phyloP scores from a whole-genome alignment of 1,140 invertebrate species.

The Eriosoma lanigerum region DNA sequence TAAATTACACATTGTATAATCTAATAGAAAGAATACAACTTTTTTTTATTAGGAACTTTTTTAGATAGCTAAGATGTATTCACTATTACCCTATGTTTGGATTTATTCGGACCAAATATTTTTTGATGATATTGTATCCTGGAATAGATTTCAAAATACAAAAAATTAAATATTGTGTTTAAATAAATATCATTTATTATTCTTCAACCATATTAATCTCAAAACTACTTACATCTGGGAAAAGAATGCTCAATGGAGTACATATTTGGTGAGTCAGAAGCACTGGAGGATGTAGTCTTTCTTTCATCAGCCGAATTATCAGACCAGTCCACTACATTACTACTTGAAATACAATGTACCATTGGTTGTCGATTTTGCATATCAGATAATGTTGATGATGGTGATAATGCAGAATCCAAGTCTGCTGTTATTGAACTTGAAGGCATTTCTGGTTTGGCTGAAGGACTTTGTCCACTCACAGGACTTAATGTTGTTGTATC shows the following conservation, averaged over 20 bases:
- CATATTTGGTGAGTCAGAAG: conserved; percentile 45
- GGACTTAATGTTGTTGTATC: conserved; percentile 82
- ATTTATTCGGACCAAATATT: not conserved
- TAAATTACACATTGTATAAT: not conserved
- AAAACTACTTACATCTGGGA: conserved; percentile 35
- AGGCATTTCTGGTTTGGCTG: conserved; percentile 59
- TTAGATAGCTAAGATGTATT: not conserved
- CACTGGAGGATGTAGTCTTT: conserved; percentile 22
- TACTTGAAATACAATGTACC: conserved; percentile 83
- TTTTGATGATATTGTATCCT: conserved; percentile 10
- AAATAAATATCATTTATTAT: not conserved
- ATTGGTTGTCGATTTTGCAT: conserved; percentile 59
- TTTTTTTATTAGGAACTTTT: conserved; percentile 35
- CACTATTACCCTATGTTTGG: not conserved
- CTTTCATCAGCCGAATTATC: conserved; percentile 50
- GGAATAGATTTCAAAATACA: not conserved
- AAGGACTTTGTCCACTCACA: conserved; percentile 58
- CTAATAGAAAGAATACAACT: not conserved
- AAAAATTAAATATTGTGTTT: not conserved
- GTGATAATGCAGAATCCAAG: conserved; percentile 53
- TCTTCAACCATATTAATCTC: no score
- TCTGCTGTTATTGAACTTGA: conserved; percentile 57
- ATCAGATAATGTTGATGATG: conserved; percentile 55
- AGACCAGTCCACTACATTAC: conserved; percentile 58
- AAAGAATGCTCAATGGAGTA: conserved; percentile 41